phyloP scores from a whole-genome alignment of 2,113 vertebrate species.

The Planiliza haematocheilus region DNA sequence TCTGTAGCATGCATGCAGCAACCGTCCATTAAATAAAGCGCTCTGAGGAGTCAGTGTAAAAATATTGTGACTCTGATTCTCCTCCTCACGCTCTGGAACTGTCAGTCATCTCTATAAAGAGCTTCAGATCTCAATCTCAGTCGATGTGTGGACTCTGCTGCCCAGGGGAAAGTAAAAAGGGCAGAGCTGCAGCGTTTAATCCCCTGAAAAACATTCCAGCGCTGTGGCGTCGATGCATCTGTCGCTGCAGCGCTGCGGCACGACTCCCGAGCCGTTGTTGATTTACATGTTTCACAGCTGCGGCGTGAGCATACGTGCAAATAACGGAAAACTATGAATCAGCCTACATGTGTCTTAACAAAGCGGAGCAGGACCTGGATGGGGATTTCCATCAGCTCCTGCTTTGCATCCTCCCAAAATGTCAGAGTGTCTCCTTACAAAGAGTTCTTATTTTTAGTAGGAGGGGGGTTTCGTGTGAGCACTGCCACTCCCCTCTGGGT shows the following conservation, averaged over 20 bases:
- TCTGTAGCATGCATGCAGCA: no score
- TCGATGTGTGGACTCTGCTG: slow-evolving; percentile 55
- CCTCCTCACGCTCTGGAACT: neutral
- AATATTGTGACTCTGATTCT: slow-evolving; percentile 11
- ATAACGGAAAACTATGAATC: slow-evolving; percentile 51
- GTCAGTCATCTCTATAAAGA: slow-evolving; percentile 52
- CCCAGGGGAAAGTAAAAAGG: slow-evolving; percentile 49
- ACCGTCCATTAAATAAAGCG: neutral
- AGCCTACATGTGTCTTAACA: neutral
- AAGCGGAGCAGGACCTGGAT: slow-evolving; percentile 13
- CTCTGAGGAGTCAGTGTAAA: neutral
- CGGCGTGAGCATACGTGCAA: neutral
- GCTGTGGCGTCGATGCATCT: slow-evolving; percentile 1
- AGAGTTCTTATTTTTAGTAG: slow-evolving; percentile 85
- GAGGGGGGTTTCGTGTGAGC: slow-evolving; percentile 48
- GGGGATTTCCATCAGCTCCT: slow-evolving; percentile 69
- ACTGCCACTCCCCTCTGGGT: slow-evolving; percentile 31
- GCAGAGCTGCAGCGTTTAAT: slow-evolving; percentile 54
- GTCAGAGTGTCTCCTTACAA: slow-evolving; percentile 90
- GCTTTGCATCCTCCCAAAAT: slow-evolving; percentile 83
- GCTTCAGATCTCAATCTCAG: slow-evolving; percentile 49
- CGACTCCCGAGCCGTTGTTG: slow-evolving; percentile 36
- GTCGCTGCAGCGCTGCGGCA: slow-evolving; percentile 18
- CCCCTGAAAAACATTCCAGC: slow-evolving; percentile 49
- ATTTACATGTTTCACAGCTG: slow-evolving; percentile 55